Evolutionary conservation across 2,797 vertebrate species (phyloP).

Genomic region (Psittacula echo): DNA sequence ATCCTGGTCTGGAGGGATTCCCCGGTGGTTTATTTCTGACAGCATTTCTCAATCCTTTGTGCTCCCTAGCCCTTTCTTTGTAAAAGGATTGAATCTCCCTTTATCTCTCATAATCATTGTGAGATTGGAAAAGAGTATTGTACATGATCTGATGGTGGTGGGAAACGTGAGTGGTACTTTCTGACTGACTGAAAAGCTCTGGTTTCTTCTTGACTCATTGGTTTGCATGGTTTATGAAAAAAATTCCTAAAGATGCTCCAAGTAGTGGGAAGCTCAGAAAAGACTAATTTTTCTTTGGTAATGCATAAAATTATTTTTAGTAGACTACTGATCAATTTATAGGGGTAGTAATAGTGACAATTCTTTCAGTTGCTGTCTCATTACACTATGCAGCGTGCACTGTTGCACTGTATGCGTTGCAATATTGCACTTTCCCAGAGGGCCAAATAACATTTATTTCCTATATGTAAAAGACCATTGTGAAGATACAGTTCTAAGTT

Average conservation of each 20-base stretch:
- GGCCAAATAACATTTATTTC: not conserved
- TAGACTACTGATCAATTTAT: not conserved
- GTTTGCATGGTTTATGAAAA: not conserved
- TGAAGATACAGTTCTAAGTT: not conserved
- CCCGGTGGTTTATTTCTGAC: not conserved
- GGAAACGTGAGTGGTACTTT: not conserved
- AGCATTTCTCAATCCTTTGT: not conserved
- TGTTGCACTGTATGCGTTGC: not conserved
- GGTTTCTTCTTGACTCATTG: not conserved
- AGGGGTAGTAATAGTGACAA: not conserved
- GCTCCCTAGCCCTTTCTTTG: not conserved
- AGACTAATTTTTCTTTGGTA: not conserved
- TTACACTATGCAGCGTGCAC: too few species aligned
- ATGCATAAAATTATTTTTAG: not conserved
- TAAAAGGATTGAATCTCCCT: not conserved
- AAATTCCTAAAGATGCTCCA: not conserved
- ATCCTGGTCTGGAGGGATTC: not conserved
- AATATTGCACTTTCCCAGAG: not conserved
- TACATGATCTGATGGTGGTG: rapidly evolving
- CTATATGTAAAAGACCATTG: not conserved
- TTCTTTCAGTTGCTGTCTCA: not conserved
- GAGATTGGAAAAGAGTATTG: not conserved
- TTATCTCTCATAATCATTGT: not conserved
- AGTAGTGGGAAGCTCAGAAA: not conserved
- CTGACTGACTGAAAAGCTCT: not conserved